Conservation (phyloP, 2,797 vertebrate genomes). For the Hylomyscus alleni region DNA sequence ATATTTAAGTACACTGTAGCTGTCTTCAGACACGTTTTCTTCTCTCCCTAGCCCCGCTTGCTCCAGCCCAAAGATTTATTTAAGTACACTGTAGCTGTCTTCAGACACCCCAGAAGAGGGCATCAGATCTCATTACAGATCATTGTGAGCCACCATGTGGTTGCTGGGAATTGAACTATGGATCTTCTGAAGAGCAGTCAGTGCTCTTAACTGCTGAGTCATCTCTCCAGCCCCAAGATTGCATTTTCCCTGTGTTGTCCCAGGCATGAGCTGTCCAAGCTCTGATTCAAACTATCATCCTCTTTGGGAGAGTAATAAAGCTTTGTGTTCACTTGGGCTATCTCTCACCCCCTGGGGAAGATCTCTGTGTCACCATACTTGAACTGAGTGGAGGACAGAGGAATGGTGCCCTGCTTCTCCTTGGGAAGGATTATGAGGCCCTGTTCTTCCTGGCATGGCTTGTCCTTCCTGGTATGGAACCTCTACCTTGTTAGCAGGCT, state of each 20-base stretch:
- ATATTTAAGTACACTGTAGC: no score
- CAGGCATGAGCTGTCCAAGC: no score
- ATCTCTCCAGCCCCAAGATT: no score
- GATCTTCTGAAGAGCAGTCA: neutral
- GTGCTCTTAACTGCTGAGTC: neutral
- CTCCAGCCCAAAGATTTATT: no score
- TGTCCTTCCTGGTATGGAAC: neutral
- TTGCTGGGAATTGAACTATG: neutral
- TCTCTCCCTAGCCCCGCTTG: no score
- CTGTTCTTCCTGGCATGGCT: neutral
- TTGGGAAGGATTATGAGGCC: neutral
- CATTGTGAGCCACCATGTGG: neutral
- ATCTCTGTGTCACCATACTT: neutral
- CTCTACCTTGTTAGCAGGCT: neutral
- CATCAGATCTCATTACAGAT: no score
- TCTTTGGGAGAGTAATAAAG: neutral
- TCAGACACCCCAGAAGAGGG: no score
- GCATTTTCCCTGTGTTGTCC: no score
- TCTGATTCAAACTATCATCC: no score
- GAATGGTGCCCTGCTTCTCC: neutral
- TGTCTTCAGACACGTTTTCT: no score
- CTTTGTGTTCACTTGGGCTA: neutral
- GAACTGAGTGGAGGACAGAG: neutral
- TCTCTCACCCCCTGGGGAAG: neutral
- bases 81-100: no score